phyloP scores from a whole-genome alignment of 2,113 vertebrate species.

The Rhea pennata region DNA sequence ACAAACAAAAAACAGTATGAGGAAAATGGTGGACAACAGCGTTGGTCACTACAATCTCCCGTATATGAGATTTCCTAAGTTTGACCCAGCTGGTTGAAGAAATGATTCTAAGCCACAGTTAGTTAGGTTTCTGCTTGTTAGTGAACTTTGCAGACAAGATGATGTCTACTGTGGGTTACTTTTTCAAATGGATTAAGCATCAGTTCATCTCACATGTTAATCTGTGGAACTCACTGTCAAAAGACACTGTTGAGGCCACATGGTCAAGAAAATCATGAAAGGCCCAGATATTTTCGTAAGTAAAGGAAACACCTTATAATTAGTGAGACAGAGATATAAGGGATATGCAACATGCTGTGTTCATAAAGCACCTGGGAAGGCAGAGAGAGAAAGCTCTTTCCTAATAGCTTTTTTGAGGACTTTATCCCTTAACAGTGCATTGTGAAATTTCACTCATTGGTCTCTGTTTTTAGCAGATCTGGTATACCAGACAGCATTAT shows the following conservation, averaged over 20 bases:
- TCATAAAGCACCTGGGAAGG: neutral
- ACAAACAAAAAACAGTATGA: constrained; percentile 45
- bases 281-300: neutral
- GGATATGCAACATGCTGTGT: neutral
- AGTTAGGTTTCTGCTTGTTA: neutral
- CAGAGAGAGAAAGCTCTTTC: neutral
- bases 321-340: neutral
- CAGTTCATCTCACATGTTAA: neutral
- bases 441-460: neutral
- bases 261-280: neutral
- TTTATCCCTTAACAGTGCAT: neutral
- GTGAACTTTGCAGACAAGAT: neutral
- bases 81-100: neutral
- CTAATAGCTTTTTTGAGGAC: accelerated
- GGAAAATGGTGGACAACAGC: neutral
- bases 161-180: neutral
- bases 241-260: neutral
- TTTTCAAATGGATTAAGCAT: neutral
- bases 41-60: neutral
- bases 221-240: neutral
- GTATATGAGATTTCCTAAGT: neutral
- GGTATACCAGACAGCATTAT: neutral
- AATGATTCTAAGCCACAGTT: neutral
- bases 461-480: neutral
- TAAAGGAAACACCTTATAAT: neutral